Evolutionary conservation across 2,797 vertebrate genomes (phyloP), one percentile per base, ranked within the genome.

Genomic region (Propithecus deckenii): DNA sequence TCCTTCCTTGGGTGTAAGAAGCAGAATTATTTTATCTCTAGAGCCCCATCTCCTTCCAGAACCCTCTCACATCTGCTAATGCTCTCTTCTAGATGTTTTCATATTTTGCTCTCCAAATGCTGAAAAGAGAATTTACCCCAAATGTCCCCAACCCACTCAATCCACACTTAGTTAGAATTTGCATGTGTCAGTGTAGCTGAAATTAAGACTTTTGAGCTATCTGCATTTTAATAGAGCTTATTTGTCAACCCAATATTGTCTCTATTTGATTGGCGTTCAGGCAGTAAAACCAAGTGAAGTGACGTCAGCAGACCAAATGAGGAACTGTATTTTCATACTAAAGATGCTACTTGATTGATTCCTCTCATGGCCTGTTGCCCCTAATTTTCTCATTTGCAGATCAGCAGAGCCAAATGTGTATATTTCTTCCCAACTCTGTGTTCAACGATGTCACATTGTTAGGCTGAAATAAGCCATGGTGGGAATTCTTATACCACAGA

Each of bases 351-450:
- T 43, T 63, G 25, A 48, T 2, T 67, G 48, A 1, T 32, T 74
- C 13, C 4, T 57, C 9, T 55, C 18, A 46, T 14, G 4, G 3
- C 3, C 15, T 12, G 2, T 4, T 14, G 4, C 1, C 4, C 13
- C 2, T 12, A 15, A 1, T 50, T 32, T 69, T 18, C 22, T 91
- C 18, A 41, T 71, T 61, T 91, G 41, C 32, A 71, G 38, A n/a
- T n/a, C 20, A 28, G 32, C 28, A 61, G 18, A 67, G 1, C 9
- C 69, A 35, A 1, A 7, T 25, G 25, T 74, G 6, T 14, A 1
- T 0, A n/a, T 35, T 22, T 76, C 55, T 32, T 84, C 46, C 17
- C 28, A 89, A 14, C 4, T 72, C 41, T 85, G 8, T 67, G 25
- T 88, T 74, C 25, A n/a, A 52, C 69, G n/a, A 32, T 25, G 43